Evolutionary conservation across 2,888 invertebrate species (phyloP).

Genomic region (Tanytarsus gracilentus): DNA sequence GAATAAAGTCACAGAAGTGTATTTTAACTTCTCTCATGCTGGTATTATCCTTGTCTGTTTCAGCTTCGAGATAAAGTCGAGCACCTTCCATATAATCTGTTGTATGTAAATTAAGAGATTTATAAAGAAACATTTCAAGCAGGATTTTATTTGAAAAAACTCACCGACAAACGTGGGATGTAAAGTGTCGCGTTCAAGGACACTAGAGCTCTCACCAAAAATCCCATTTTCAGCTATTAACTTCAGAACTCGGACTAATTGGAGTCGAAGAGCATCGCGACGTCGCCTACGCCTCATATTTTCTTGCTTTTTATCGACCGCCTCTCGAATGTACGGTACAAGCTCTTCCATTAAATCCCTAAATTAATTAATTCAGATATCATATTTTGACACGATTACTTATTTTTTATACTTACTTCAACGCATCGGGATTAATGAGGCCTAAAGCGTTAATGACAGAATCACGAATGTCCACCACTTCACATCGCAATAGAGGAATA

Average conservation of each 20-base stretch:
- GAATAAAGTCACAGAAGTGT: conserved; percentile 89
- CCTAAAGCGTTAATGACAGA: conserved; percentile 90
- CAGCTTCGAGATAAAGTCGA: conserved; percentile 80
- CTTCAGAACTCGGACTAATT: conserved; percentile 84
- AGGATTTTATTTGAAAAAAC: background rate
- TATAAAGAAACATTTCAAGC: background rate
- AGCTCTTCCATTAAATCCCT: conserved; percentile 96
- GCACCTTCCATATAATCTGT: conserved; percentile 85
- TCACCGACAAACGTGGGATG: conserved; percentile 71
- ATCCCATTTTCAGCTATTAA: conserved; percentile 86
- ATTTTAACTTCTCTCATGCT: conserved; percentile 82
- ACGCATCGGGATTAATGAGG: conserved; percentile 86
- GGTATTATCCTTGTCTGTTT: conserved; percentile 85
- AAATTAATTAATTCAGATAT: background rate
- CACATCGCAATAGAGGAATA: conserved; percentile 85
- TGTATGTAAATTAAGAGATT: background rate
- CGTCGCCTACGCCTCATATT: conserved; percentile 85
- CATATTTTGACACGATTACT: conserved; percentile 10
- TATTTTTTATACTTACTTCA: conserved; percentile 59
- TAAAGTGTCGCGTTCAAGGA: conserved; percentile 72
- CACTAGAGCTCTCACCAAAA: conserved; percentile 73
- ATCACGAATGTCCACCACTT: conserved; percentile 87
- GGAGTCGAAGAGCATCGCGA: conserved; percentile 83
- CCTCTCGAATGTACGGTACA: conserved; percentile 83
- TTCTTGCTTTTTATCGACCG: conserved; percentile 94